Conservation (phyloP, 2,797 vertebrate genomes). For the Enteromius fasciolatus region DNA sequence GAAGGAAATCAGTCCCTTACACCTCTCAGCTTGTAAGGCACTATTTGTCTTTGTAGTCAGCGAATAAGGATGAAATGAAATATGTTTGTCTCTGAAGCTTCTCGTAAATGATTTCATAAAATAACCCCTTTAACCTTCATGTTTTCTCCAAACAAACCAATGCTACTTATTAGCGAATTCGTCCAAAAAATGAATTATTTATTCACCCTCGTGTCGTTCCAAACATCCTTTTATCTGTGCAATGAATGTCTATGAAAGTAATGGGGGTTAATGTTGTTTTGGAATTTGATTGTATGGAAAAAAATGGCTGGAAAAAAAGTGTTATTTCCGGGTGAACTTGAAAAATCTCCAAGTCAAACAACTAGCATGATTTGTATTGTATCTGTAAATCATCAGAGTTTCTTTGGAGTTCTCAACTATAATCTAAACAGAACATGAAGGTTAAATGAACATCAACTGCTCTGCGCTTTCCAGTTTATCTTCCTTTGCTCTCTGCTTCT, state of each 20-base stretch:
- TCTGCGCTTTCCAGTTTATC: not conserved
- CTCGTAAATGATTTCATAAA: not conserved
- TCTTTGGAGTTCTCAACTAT: not conserved
- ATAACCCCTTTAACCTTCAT: not conserved
- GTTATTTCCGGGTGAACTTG: not conserved
- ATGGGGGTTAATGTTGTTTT: not conserved
- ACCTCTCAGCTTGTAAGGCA: conserved; percentile 2
- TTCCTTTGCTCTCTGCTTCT: conserved; percentile 9
- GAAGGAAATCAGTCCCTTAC: conserved; percentile 3
- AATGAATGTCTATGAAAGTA: not conserved
- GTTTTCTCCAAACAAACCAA: not conserved
- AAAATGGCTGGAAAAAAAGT: not conserved
- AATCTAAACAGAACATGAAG: not conserved
- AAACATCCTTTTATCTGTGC: not conserved
- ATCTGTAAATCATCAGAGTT: not conserved
- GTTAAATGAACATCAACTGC: conserved; percentile 11
- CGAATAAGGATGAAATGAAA: not conserved
- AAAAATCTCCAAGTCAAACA: not conserved
- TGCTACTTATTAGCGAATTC: not conserved
- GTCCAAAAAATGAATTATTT: not conserved
- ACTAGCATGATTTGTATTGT: not conserved
- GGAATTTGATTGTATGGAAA: not conserved
- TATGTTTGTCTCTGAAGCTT: not conserved
- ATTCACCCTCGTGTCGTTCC: not conserved
- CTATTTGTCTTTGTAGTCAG: conserved; percentile 1